Conservation (phyloP, 35 echinoderm and acorn worm species). For the Ophioderma brevispina region DNA sequence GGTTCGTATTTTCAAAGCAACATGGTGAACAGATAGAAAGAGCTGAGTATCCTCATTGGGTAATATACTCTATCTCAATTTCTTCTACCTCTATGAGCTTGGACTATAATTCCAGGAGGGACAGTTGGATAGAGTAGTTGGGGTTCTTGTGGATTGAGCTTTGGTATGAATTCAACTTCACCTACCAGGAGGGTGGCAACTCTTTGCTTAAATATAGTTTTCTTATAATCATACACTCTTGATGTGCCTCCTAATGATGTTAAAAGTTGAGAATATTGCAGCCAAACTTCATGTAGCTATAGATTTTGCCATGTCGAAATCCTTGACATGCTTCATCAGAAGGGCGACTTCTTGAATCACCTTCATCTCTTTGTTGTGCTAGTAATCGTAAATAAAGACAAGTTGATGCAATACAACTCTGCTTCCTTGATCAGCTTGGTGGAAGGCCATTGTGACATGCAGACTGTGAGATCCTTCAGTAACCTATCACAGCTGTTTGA, state of each 20-base stretch:
- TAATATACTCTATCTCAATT: neutral
- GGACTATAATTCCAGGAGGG: neutral
- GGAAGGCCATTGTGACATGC: conserved; percentile 30
- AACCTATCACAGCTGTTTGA: too few relatives aligned
- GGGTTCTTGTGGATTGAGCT: neutral
- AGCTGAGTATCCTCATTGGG: neutral
- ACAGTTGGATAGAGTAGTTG: neutral
- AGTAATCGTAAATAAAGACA: too few relatives aligned
- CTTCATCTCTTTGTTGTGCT: neutral
- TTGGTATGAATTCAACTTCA: neutral
- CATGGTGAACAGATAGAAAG: neutral
- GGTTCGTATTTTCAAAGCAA: neutral
- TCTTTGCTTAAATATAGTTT: conserved; percentile 9
- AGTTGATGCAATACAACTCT: conserved; percentile 69
- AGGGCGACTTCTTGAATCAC: neutral
- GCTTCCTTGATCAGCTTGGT: conserved; percentile 25
- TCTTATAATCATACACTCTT: neutral
- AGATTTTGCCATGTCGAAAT: neutral
- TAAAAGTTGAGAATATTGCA: neutral
- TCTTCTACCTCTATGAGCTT: neutral
- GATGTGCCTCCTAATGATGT: neutral
- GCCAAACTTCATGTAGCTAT: neutral
- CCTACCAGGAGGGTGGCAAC: neutral
- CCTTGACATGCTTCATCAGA: neutral
- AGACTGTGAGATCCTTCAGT: neutral